Base-by-base conservation (phyloP, 2,888 invertebrate genomes). In the Acanthococcus lagerstroemiae region DNA sequence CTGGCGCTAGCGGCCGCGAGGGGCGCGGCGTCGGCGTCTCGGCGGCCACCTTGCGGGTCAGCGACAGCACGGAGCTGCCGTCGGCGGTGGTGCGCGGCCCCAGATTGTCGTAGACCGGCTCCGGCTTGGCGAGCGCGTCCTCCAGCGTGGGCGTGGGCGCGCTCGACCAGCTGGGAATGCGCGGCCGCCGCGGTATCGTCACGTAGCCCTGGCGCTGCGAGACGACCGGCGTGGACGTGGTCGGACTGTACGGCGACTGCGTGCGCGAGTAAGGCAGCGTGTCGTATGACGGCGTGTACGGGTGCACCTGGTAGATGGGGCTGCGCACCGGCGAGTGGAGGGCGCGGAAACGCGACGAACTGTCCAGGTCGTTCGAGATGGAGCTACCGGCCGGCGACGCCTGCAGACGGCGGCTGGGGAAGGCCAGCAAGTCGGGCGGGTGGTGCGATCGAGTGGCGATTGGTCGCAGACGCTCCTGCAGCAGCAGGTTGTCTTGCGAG, bases 61-160 rank as follows among this genome's bases (percentile, higher is more conserved):
- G 45, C 63, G 69, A 69, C 60, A 69, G 52, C 45, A 69, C 69
- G 26, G 69, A 69, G 74, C 87, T 88, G n/a, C 92, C 92, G 69
- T 89, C 87, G 19, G 88, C 90, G 19, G 92, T 90, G 19, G 90
- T 90, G 60, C 92, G 81, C 19, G 87, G 77, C 0, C 92, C 92
- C 55, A 92, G 78, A 74, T 91, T 91, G 74, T 92, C 92, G 74
- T 92, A 92, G 24, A 91, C 82, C 0, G 91, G 91, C 73, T 90
- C 89, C 66, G 82, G 69, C 26, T 82, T 78, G 71, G 83, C 82
- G 48, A 80, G 75, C 19, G 71, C 58, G 12, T 69, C 70, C 63
- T 71, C 72, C 26, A 70, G 68, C 30, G 74, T 78, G 26, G 77
- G 77, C 66, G 77, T 82, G 73, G 75, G 84, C 72, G 76, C 84